Conservation (phyloP, 2,797 vertebrate genomes). For the Decapterus maruadsi region DNA sequence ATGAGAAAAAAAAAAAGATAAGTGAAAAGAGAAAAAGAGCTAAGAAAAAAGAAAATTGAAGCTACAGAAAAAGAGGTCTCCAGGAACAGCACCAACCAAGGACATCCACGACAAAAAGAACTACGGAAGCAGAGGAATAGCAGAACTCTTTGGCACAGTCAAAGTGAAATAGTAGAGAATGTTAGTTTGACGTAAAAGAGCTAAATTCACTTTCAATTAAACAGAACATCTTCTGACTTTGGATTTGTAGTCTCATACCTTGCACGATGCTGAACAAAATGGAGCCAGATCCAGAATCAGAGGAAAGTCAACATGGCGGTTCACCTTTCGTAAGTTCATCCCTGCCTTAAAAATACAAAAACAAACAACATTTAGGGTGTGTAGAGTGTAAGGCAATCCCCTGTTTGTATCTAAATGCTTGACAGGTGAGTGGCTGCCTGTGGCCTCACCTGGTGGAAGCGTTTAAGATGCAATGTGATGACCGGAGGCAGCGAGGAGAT, state of each 20-base stretch:
- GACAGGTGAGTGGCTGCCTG: not conserved
- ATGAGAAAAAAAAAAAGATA: not conserved
- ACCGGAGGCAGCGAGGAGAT: conserved; percentile 94
- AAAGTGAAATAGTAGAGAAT: not conserved
- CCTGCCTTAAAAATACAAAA: conserved; percentile 88
- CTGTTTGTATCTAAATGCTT: not conserved
- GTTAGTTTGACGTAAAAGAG: not conserved
- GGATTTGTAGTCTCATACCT: conserved; percentile 83
- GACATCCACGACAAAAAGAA: conserved; percentile 9
- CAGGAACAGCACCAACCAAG: not conserved
- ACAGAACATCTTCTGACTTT: not conserved
- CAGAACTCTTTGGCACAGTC: not conserved
- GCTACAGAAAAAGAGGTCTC: not conserved
- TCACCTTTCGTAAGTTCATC: conserved; percentile 96
- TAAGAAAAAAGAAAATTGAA: not conserved
- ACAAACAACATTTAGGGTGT: not conserved
- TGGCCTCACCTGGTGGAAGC: conserved; percentile 94
- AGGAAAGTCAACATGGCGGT: conserved; percentile 97
- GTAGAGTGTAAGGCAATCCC: too few species aligned
- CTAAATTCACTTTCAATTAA: not conserved
- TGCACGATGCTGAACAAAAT: conserved; percentile 95
- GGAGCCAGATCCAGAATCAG: conserved; percentile 93
- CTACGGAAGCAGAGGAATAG: not conserved
- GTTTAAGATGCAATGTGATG: conserved; percentile 96
- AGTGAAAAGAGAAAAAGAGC: not conserved